Base-by-base conservation (phyloP, 2,113 vertebrate species). In the Nansenia antarctica region DNA sequence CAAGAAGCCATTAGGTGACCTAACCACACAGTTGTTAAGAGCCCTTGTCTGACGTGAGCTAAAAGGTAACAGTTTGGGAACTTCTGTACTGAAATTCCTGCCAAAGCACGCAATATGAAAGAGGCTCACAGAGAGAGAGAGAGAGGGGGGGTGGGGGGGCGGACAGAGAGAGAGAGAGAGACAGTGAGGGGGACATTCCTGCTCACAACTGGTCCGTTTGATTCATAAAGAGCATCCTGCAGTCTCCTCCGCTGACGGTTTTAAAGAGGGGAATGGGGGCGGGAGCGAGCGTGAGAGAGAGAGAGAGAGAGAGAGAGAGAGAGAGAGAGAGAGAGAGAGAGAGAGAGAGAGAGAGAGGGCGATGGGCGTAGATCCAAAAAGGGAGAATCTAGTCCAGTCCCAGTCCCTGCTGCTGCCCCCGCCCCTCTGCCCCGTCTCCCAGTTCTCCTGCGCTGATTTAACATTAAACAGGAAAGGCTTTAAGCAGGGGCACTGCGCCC, bases 381-480 rank as follows among this genome's bases (percentile, higher is more conserved):
- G 14, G 24, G n/a, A n/a, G n/a, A 67, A 32, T 55, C 24, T 2
- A 12, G 22, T 11, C 1, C n/a, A n/a, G n/a, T n/a, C n/a, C n/a
- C 32, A 49, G 12, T 32, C 66, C 24, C 15, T 20, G 30, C 20
- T 29, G 12, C 24, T 26, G 32, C 24, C 34, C 35, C 63, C 12
- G 27, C 15, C 57, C 39, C 53, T n/a, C 53, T 2, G 26, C 31
- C 26, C 12, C 75, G 86, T 90, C 91, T 85, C 93, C 91, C 89
- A 20, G 72, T 6, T 77, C 47, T 90, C 89, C 91, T 92, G 91
- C 87, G 77, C 92, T 94, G 92, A 95, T 95, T 94, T 95, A 88
- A 89, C 86, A 83, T 88, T 88, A 89, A 95, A 93, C 90, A 94
- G 93, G 94, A 95, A 95, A 85, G 87, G 82, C 90, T 93, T 86